phyloP scores from a whole-genome alignment of 1,140 invertebrate genomes.

The Pogonomyrmex californicus region DNA sequence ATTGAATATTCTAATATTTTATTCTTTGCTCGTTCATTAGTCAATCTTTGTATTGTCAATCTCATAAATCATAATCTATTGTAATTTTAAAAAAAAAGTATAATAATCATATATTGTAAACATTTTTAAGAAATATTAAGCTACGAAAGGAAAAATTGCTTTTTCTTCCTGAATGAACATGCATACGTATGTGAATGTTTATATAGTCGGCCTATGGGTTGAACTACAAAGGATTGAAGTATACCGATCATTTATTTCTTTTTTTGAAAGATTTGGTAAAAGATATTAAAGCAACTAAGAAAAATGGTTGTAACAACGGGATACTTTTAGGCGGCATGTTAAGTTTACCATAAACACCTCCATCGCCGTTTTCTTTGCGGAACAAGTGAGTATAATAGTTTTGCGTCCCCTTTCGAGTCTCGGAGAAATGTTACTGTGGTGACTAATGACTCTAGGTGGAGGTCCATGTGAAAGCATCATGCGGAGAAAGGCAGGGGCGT shows the following conservation, averaged over 20 bases:
- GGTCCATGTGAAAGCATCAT: conserved; percentile 60
- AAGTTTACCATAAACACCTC: conserved; percentile 81
- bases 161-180: neutral
- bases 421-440: conserved; percentile 75
- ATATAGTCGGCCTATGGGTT: too few species aligned
- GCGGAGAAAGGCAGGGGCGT: conserved; percentile 72
- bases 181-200: neutral
- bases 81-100: neutral
- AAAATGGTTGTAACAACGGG: conserved; percentile 73
- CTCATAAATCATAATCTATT: neutral
- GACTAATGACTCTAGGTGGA: conserved; percentile 79
- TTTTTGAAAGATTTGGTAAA: conserved; percentile 2
- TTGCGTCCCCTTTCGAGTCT: conserved; percentile 69
- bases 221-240: conserved; percentile 1
- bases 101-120: neutral
- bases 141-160: neutral
- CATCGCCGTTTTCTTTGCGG: conserved; percentile 70
- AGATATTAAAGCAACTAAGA: conserved; percentile 67
- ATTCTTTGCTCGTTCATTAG: neutral
- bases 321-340: conserved; percentile 69
- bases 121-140: neutral
- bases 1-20: neutral
- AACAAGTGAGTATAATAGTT: conserved; percentile 77
- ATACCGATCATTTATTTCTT: conserved; percentile 22
- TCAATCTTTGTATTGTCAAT: neutral